Evolutionary conservation across 2,888 invertebrate species (phyloP), one percentile per base, ranked within the genome.

Genomic region (Ophion ventricosus): DNA sequence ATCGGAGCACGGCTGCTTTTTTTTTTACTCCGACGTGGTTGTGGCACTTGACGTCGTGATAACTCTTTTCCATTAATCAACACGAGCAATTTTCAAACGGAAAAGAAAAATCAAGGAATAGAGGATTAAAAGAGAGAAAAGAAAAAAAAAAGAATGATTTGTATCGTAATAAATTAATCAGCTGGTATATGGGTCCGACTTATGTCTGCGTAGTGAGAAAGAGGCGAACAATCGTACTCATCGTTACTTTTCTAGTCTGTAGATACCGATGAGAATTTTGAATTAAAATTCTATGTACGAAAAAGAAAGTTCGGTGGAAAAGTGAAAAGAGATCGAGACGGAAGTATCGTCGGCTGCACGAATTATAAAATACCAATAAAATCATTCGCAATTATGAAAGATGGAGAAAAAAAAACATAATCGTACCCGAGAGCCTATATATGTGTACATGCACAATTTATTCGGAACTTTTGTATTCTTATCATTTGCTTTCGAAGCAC

Each of bases 161-260:
- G 64, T 83, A 85, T 84, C 77, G 74, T 83, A 77, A 82, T 86
- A 81, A 83, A 83, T 77, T 84, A 84, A 81, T 87, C 91, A 93
- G 93, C 93, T 93, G 93, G 93, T 93, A 88, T 90, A 92, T 92
- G 93, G 93, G 93, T 93, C 93, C 93, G 93, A 93, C 83, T 89
- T 89, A 90, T 88, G 90, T 89, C 87, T 90, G 88, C 86, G 88
- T 91, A 85, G 88, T 86, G 63, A 80, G 86, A 86, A 87, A 87
- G 79, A 84, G 79, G 79, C 85, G 84, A 84, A 81, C 74, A 79
- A 84, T 80, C 80, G 83, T 84, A 80, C 83, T 84, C 83, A 80
- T 84, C 77, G 72, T 83, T 85, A 84, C 80, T 85, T 77, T 78
- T 77, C 35, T 84, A 77, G 66, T 40, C 59, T 56, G 40, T 77